These are phyloP conservation scores for Hipparchia semele DNA, from an alignment of 2,888 invertebrate genomes.

Conservation along the genomic window DNA sequence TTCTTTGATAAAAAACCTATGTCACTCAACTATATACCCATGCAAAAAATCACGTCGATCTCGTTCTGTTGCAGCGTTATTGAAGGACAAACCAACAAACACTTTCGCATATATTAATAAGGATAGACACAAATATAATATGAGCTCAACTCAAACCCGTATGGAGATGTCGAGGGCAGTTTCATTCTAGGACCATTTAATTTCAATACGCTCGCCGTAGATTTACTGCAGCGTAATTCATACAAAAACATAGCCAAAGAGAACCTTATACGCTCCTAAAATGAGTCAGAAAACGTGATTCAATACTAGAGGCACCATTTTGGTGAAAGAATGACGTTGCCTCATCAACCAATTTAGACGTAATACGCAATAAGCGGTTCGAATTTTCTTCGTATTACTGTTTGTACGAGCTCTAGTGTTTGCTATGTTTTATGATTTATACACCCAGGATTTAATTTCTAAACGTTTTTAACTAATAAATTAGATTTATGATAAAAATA, in stretches of 20 bases:
- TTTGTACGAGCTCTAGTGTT: constrained; percentile 4
- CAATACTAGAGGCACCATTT: constrained; percentile 42
- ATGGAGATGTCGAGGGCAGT: background rate
- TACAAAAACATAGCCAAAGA: constrained; percentile 31
- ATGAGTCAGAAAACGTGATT: constrained; percentile 43
- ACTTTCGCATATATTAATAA: too few species aligned
- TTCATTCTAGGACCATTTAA: background rate
- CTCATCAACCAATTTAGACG: constrained; percentile 44
- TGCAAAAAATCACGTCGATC: too few species aligned
- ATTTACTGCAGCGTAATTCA: constrained; percentile 11
- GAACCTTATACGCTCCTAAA: constrained; percentile 32
- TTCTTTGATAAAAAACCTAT: too few species aligned
- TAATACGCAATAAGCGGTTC: constrained; percentile 29
- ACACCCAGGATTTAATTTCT: background rate
- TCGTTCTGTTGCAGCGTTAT: too few species aligned
- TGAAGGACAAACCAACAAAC: too few species aligned
- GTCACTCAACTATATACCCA: too few species aligned
- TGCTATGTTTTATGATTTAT: background rate
- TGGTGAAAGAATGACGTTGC: constrained; percentile 45
- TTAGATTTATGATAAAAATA: background rate
- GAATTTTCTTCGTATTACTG: constrained; percentile 12
- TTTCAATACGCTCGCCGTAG: background rate
- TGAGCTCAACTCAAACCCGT: background rate
- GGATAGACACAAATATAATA: too few species aligned
- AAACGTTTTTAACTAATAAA: background rate